Evolutionary conservation across 2,888 invertebrate genomes (phyloP), one percentile per base, ranked within the genome.

Genomic region (Eupithecia exiguata): DNA sequence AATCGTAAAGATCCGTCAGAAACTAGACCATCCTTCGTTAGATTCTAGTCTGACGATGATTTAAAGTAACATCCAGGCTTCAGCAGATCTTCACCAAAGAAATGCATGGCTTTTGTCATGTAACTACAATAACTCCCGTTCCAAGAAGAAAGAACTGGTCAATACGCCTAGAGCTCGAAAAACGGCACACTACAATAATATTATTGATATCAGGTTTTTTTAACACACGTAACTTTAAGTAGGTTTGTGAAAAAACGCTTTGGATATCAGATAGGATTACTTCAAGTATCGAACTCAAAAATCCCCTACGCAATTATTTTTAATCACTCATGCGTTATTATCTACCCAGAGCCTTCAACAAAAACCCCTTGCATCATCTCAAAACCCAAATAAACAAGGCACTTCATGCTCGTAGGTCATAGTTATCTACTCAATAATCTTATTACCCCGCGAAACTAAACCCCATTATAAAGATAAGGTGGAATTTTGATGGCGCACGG

Each of bases 401-500:
- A 38, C 40, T 65, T 62, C 16, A 36, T 25, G 58, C 63, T 66
- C 66, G 40, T 66, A 66, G 38, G 66, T 66, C 66, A 43, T 66
- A 38, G 40, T 66, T 66, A 66, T 66, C 66, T 53, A 67, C 69
- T 66, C 69, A 67, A 53, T 71, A 69, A 76, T 66, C 66, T 71
- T 66, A 36, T 46, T 70, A 65, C 46, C 73, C 71, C 36, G 79
- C 77, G 75, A 79, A 77, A 74, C 71, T 74, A 74, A 78, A 78
- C 74, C 75, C 78, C 74, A 78, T 79, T 79, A 79, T 75, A 74
- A 70, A 77, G 77, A 78, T 79, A 80, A 80, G 78, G 77, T 76
- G 80, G 83, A 82, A 83, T 83, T 84, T 83, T 83, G 82, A 82
- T 82, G 80, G 82, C 79, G 80, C 83, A 86, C 88, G 84, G 88